A percentile compares a stretch with the other conserved stretches of the same genome.
Conservation (phyloP, 1,140 invertebrate species). For the Cydia amplana region DNA sequence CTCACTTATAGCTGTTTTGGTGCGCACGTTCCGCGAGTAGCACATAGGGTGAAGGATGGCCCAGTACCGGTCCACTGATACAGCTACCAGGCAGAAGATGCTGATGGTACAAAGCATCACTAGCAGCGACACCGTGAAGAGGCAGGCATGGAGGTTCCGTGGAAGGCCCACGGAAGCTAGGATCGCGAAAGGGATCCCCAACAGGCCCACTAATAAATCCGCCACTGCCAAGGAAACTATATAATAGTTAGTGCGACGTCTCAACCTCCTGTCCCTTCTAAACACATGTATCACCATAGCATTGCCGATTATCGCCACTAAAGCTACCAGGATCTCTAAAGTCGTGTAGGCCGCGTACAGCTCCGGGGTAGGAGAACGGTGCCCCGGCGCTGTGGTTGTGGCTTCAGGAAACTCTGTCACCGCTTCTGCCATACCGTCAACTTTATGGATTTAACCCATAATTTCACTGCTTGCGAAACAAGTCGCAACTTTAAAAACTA, state of each 20-base stretch:
- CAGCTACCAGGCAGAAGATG: slow-evolving; percentile 94
- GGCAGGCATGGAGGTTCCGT: slow-evolving; percentile 87
- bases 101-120: slow-evolving; percentile 94
- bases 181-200: slow-evolving; percentile 93
- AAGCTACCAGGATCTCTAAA: slow-evolving; percentile 89
- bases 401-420: slow-evolving; percentile 39
- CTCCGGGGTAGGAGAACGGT: slow-evolving; percentile 68
- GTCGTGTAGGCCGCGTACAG: slow-evolving; percentile 85
- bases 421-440: slow-evolving; percentile 47
- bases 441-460: slow-evolving; percentile 36
- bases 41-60: slow-evolving; percentile 94
- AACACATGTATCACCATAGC: slow-evolving; percentile 92
- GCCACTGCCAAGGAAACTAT: slow-evolving; percentile 93
- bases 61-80: slow-evolving; percentile 95
- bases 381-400: slow-evolving; percentile 53
- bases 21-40: slow-evolving; percentile 91
- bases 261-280: slow-evolving; percentile 85
- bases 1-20: slow-evolving; percentile 91
- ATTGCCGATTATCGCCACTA: slow-evolving; percentile 91
- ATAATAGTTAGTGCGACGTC: slow-evolving; percentile 93
- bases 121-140: slow-evolving; percentile 92
- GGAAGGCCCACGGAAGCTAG: slow-evolving; percentile 84
- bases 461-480: slow-evolving; percentile 15
- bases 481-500: slow-evolving; percentile 19
- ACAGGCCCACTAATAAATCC: slow-evolving; percentile 88